Conservation (phyloP, 1,140 invertebrate species). For the Sycophila sp. region DNA sequence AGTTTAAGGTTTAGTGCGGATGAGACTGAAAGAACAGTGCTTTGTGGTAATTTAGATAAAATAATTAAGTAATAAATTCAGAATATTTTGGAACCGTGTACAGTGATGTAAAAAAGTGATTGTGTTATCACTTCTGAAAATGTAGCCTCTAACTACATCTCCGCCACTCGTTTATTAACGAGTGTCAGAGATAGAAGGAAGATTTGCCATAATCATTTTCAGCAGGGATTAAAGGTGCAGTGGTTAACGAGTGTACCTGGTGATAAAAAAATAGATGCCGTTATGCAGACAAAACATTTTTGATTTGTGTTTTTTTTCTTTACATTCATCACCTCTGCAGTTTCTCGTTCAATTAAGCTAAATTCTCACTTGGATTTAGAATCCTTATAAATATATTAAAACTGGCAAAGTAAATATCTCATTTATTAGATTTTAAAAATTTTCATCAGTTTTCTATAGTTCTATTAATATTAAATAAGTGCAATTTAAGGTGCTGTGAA, state of each 20-base stretch:
- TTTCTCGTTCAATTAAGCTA: slow-evolving; percentile 40
- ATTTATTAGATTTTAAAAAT: too few species aligned
- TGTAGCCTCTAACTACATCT: too few species aligned
- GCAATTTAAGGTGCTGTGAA: slow-evolving; percentile 35
- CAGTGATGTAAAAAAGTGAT: slow-evolving; percentile 64
- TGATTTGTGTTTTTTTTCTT: slow-evolving; percentile 54
- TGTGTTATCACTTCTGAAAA: slow-evolving; percentile 60
- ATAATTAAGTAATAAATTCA: slow-evolving; percentile 36
- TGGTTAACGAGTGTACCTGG: slow-evolving; percentile 60
- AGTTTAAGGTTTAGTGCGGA: slow-evolving; percentile 39
- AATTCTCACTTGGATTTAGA: background rate
- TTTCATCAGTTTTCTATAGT: slow-evolving; percentile 32
- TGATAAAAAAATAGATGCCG: slow-evolving; percentile 63
- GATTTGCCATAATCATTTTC: slow-evolving; percentile 44
- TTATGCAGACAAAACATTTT: slow-evolving; percentile 57
- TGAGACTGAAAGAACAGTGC: slow-evolving; percentile 52
- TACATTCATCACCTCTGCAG: slow-evolving; percentile 51
- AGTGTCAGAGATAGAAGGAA: slow-evolving; percentile 28
- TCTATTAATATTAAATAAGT: slow-evolving; percentile 27
- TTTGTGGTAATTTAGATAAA: slow-evolving; percentile 49
- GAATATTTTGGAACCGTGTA: slow-evolving; percentile 54
- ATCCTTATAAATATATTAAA: too few species aligned
- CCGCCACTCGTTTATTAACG: slow-evolving; percentile 42
- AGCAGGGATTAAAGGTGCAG: slow-evolving; percentile 58
- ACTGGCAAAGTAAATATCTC: too few species aligned